A percentile compares a stretch with the other conserved stretches of the same genome.
Evolutionary conservation across 1,140 invertebrate genomes (phyloP).

Genomic region (Dendrolimus kikuchii): DNA sequence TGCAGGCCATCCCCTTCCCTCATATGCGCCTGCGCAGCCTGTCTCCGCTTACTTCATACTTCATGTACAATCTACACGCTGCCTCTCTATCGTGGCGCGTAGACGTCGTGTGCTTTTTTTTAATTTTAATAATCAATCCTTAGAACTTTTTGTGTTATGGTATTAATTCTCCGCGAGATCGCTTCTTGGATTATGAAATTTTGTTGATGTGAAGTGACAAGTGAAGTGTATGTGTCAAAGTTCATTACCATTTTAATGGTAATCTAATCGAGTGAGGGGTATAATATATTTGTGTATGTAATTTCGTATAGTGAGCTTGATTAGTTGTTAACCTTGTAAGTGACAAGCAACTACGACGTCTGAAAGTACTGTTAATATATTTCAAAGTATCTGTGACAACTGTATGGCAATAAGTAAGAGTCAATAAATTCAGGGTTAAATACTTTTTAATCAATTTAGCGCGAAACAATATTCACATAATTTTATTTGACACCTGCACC

Average conservation of each 20-base stretch:
- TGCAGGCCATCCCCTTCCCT: conserved; percentile 37
- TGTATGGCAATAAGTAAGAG: conserved; percentile 35
- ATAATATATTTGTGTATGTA: conserved; percentile 35
- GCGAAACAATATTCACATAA: too few relatives aligned
- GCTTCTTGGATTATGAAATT: conserved; percentile 5
- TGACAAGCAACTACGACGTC: conserved; percentile 24
- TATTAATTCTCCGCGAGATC: not conserved
- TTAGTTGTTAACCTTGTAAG: conserved; percentile 49
- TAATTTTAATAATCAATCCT: not conserved
- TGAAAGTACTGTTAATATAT: conserved; percentile 44
- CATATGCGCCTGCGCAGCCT: conserved; percentile 44
- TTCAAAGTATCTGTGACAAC: conserved; percentile 44
- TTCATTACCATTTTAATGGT: conserved; percentile 38
- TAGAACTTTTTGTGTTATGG: not conserved
- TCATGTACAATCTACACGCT: conserved; percentile 25
- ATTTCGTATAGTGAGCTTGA: conserved; percentile 38
- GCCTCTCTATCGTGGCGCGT: conserved; percentile 41
- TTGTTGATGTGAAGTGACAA: conserved; percentile 11
- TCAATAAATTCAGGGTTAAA: conserved; percentile 30
- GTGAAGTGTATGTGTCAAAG: conserved; percentile 46
- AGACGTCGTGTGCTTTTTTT: conserved; percentile 30
- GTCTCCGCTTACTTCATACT: conserved; percentile 31
- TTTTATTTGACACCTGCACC: too few relatives aligned
- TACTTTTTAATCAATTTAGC: too few relatives aligned
- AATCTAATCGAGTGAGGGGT: conserved; percentile 41